Percentiles rank a stretch among this genome's conserved stretches.
phyloP scores from a whole-genome alignment of 64 coral and sea anemone genomes.

The Acropora tenuis region DNA sequence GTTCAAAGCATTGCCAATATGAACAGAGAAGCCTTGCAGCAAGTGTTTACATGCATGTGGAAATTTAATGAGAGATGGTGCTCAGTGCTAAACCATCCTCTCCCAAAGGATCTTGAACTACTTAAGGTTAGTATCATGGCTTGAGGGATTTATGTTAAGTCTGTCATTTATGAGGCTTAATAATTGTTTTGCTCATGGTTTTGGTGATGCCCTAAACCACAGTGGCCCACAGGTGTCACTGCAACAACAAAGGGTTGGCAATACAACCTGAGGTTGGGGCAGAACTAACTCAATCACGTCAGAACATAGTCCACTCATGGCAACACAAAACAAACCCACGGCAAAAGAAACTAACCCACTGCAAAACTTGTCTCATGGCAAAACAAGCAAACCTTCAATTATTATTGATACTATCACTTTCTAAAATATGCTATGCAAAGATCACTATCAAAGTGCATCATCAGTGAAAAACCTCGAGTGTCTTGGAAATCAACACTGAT shows the following conservation, averaged over 20 bases:
- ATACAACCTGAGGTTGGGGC: too few relatives aligned
- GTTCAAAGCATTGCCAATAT: constrained; percentile 78
- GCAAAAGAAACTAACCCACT: neutral
- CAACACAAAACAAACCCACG: too few relatives aligned
- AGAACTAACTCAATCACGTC: too few relatives aligned
- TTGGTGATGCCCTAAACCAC: too few relatives aligned
- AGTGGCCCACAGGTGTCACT: neutral
- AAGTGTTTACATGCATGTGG: constrained; percentile 79
- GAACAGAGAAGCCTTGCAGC: constrained; percentile 63
- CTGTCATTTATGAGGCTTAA: too few relatives aligned
- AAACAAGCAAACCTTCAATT: neutral
- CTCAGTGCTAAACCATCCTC: constrained; percentile 38
- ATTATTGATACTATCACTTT: neutral
- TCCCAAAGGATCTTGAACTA: constrained; percentile 80
- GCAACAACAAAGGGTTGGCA: too few relatives aligned
- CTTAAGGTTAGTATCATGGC: constrained; percentile 61
- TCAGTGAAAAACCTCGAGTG: too few relatives aligned
- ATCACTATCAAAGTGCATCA: too few relatives aligned
- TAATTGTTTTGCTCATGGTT: too few relatives aligned
- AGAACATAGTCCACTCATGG: too few relatives aligned
- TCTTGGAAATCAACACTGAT: too few relatives aligned
- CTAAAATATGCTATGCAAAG: too few relatives aligned
- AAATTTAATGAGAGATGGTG: constrained; percentile 83
- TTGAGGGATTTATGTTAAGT: neutral
- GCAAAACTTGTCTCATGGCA: constrained; percentile 6